A percentile compares a stretch with the other conserved stretches of the same genome.
phyloP scores from a whole-genome alignment of 64 coral and sea anemone species.

The Stichodactyla helianthus region DNA sequence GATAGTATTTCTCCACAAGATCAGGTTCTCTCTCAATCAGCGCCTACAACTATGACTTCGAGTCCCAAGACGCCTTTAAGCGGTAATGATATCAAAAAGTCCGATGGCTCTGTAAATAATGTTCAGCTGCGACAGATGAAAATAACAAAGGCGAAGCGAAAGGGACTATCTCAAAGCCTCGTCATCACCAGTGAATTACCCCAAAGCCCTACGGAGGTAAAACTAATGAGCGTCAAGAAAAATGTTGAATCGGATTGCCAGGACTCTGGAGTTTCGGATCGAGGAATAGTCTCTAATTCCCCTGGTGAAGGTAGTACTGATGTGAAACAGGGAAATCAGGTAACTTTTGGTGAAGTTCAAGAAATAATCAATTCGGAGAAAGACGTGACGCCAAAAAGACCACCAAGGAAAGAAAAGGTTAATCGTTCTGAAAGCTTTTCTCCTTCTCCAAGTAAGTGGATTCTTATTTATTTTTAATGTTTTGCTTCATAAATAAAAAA shows the following conservation, averaged over 20 bases:
- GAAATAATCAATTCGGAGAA: background rate
- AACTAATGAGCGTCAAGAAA: background rate
- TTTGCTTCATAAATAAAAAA: too few relatives aligned
- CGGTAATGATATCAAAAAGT: background rate
- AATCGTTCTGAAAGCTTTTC: conserved; percentile 2
- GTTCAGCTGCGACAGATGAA: background rate
- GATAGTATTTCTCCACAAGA: background rate
- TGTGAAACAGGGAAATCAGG: background rate
- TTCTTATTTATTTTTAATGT: too few relatives aligned
- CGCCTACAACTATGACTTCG: background rate
- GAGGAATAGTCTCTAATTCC: background rate
- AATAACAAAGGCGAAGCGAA: background rate
- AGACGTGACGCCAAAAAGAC: background rate
- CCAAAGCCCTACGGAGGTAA: background rate
- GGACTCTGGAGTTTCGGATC: background rate
- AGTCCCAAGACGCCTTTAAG: background rate
- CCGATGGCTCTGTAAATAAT: background rate
- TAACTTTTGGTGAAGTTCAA: background rate
- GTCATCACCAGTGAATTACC: background rate
- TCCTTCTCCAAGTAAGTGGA: conserved; percentile 1
- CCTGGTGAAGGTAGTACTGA: background rate
- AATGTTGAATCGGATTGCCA: background rate
- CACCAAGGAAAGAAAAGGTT: conserved; percentile 18
- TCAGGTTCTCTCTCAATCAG: background rate
- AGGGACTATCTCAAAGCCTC: background rate